phyloP scores from a whole-genome alignment of 2,113 vertebrate species.

The Gopherus flavomarginatus region DNA sequence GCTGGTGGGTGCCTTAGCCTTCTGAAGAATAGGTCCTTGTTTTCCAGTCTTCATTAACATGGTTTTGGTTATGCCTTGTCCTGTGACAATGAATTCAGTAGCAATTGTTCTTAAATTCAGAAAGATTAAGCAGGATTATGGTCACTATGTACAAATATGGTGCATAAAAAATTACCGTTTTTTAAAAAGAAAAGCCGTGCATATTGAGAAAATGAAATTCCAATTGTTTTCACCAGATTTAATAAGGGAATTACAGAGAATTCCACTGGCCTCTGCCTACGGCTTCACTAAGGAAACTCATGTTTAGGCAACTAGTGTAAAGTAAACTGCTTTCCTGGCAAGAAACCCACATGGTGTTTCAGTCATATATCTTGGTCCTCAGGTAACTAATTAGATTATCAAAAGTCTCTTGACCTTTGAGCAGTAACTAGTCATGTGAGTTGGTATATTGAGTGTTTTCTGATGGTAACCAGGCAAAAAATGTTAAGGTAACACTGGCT shows the following conservation, averaged over 20 bases:
- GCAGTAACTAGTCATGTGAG: fast-evolving
- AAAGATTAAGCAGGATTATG: background rate
- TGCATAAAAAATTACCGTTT: background rate
- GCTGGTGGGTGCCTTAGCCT: background rate
- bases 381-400: background rate
- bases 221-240: background rate
- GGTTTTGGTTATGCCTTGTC: background rate
- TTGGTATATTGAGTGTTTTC: background rate
- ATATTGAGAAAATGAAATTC: background rate
- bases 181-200: background rate
- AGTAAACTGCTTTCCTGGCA: conserved; percentile 12
- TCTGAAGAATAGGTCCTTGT: background rate
- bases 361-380: fast-evolving
- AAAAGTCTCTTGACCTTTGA: background rate
- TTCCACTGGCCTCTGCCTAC: background rate
- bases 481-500: no score
- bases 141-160: background rate
- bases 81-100: background rate
- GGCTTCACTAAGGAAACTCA: background rate
- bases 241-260: conserved; percentile 21
- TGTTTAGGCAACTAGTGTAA: background rate
- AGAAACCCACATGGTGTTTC: background rate
- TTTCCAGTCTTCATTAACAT: conserved; percentile 1
- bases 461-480: background rate
- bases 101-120: background rate